These are phyloP conservation scores for Antheraea assamensis DNA, from an alignment of 2,888 invertebrate genomes.

Conservation along the genomic window DNA sequence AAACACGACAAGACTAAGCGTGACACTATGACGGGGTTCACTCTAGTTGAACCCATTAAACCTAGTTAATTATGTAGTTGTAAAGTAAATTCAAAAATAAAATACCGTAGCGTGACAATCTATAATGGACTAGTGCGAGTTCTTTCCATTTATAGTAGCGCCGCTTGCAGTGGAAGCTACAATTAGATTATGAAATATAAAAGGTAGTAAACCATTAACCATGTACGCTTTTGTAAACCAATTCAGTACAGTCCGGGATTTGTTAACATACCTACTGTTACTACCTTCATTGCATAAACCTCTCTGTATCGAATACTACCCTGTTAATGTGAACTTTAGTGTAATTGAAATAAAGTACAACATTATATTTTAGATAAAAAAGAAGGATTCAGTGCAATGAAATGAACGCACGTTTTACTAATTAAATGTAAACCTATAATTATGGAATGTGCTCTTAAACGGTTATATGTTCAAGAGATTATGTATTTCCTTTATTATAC, in stretches of 20 bases:
- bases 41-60: too few species aligned
- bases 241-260: neutral
- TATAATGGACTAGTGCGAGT: neutral
- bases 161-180: neutral
- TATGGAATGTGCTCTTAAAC: conserved; percentile 21
- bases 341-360: conserved; percentile 20
- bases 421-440: conserved; percentile 30
- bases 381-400: neutral
- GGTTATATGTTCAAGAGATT: conserved; percentile 26
- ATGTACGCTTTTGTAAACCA: neutral
- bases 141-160: neutral
- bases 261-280: neutral
- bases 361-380: conserved; percentile 7
- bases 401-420: conserved; percentile 25
- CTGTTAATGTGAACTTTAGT: conserved; percentile 25
- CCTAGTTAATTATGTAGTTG: too few species aligned
- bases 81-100: neutral
- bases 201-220: neutral
- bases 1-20: too few species aligned
- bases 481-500: conserved; percentile 17
- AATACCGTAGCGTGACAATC: neutral
- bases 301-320: neutral
- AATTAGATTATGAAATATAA: neutral
- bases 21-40: too few species aligned
- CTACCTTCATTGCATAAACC: neutral